These are phyloP conservation scores for Microcebus murinus DNA, from an alignment of 2,113 vertebrate species.

Conservation along the genomic window DNA sequence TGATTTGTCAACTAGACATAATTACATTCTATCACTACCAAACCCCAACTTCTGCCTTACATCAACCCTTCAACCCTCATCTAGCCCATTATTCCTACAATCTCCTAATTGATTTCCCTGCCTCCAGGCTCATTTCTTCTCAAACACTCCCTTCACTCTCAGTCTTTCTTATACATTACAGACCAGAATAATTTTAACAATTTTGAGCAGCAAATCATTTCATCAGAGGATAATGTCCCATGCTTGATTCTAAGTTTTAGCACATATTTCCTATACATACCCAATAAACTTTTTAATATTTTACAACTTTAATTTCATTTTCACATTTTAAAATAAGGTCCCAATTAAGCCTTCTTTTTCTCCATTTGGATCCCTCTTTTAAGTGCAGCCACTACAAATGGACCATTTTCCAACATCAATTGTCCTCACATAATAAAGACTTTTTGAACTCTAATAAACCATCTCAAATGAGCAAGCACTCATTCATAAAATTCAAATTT, in stretches of 20 bases:
- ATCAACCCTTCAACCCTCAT: not conserved
- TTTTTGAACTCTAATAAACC: not conserved
- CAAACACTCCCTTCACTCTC: not conserved
- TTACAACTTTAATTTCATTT: slow-evolving; percentile 38
- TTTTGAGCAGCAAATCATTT: slow-evolving; percentile 22
- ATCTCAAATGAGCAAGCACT: not conserved
- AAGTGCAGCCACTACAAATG: not conserved
- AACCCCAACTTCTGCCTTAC: not conserved
- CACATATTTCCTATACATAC: not conserved
- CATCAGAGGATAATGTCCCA: not conserved
- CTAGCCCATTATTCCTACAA: not conserved
- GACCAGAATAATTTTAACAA: slow-evolving; percentile 8
- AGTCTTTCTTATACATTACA: not conserved
- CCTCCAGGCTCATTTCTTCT: not conserved
- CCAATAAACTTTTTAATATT: not conserved
- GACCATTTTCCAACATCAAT: not conserved
- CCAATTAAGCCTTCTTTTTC: slow-evolving; percentile 26
- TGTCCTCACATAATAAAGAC: slow-evolving; percentile 2
- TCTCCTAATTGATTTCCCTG: not conserved
- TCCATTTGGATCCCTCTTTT: not conserved
- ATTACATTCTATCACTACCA: not conserved
- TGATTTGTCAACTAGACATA: not conserved
- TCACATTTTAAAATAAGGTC: not conserved
- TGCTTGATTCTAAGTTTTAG: slow-evolving; percentile 39
- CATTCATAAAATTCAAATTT: slow-evolving; percentile 28